A percentile compares a stretch with the other conserved stretches of the same genome.
Conservation (phyloP, 1,140 invertebrate species). For the Pseudachorutes palmiensis region DNA sequence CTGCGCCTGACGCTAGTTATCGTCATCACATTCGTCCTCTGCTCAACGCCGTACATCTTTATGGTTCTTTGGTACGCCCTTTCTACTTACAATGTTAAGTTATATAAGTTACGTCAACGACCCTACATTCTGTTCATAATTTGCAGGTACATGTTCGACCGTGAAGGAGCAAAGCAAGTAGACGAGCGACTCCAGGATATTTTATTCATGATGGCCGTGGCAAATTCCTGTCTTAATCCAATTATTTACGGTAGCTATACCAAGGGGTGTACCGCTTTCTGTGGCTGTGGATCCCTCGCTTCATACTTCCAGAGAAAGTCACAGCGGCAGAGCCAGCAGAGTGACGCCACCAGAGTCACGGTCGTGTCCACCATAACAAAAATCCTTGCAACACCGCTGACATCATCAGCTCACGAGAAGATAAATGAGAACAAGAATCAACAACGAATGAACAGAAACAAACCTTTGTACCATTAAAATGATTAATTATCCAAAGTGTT, state of each 20-base stretch:
- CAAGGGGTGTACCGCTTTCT: conserved; percentile 46
- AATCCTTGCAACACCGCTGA: too few species aligned
- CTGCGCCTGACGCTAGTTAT: conserved; percentile 74
- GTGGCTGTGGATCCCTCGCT: conserved; percentile 35
- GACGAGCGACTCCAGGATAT: conserved; percentile 52
- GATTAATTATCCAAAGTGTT: too few species aligned
- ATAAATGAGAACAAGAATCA: too few species aligned
- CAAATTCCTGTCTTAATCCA: conserved; percentile 67
- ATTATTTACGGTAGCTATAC: conserved; percentile 58
- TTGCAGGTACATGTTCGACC: conserved; percentile 59
- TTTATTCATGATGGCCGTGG: conserved; percentile 58
- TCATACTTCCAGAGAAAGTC: background rate
- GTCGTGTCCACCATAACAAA: too few species aligned
- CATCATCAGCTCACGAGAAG: too few species aligned
- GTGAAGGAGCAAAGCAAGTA: conserved; percentile 54
- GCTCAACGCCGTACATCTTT: conserved; percentile 69
- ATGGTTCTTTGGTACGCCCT: conserved; percentile 59
- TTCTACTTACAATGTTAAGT: background rate
- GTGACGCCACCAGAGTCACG: too few species aligned
- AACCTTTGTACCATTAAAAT: too few species aligned
- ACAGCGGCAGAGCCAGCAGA: too few species aligned
- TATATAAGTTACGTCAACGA: background rate
- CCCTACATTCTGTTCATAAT: background rate
- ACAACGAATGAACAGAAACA: too few species aligned
- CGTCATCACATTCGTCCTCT: conserved; percentile 64